Conservation (phyloP, 2,888 invertebrate genomes). For the Syrista parreyssii region DNA sequence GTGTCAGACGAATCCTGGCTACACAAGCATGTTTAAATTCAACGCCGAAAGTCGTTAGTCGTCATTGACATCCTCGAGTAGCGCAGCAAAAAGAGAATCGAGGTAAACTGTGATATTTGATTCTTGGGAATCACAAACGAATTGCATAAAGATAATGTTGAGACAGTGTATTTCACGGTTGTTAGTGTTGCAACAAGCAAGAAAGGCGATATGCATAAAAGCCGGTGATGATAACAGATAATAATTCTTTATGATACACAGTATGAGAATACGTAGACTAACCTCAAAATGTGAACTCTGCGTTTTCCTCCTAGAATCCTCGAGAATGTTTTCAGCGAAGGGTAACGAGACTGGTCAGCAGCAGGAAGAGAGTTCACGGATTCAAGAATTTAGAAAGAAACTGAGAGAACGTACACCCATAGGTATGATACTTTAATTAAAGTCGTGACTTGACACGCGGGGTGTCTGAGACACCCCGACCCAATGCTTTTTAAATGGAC, state of each 20-base stretch:
- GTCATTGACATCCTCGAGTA: neutral
- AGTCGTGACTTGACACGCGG: neutral
- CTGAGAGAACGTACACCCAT: conserved; percentile 73
- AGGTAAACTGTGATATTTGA: neutral
- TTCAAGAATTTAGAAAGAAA: conserved; percentile 81
- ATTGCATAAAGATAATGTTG: neutral
- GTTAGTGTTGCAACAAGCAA: neutral
- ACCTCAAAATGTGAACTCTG: conserved; percentile 10
- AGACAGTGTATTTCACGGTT: neutral
- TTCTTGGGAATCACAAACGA: neutral
- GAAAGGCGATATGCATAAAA: neutral
- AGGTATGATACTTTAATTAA: conserved; percentile 67
- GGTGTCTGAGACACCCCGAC: neutral
- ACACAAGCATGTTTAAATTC: neutral
- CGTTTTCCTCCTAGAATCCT: conserved; percentile 25
- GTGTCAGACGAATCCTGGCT: neutral
- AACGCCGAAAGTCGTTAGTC: neutral
- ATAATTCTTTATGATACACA: neutral
- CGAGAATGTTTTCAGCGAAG: conserved; percentile 37
- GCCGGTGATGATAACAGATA: neutral
- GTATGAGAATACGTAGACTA: neutral
- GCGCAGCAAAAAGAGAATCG: neutral
- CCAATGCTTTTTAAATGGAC: neutral
- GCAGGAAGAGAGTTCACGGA: conserved; percentile 55
- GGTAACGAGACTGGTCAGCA: conserved; percentile 21